A percentile compares a stretch with the other conserved stretches of the same genome.
phyloP scores from a whole-genome alignment of 1,140 invertebrate species.

The Xylocopa sonorina region DNA sequence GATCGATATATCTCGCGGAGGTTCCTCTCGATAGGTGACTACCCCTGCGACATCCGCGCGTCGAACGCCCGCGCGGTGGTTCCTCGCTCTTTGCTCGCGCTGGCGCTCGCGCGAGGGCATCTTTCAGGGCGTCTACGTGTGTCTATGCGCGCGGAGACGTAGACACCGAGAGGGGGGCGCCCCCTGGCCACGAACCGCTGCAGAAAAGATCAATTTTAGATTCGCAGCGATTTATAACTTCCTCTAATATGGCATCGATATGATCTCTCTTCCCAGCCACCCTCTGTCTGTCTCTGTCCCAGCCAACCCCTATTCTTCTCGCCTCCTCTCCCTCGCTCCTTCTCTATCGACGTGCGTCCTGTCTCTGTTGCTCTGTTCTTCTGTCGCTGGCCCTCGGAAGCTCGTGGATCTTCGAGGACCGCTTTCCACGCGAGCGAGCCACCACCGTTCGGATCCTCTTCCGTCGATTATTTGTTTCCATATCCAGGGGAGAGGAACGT shows the following conservation, averaged over 20 bases:
- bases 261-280: slow-evolving; percentile 62
- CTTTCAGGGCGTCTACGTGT: not conserved
- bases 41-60: slow-evolving; percentile 50
- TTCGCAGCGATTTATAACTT: slow-evolving; percentile 82
- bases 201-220: slow-evolving; percentile 83
- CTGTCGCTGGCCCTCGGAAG: slow-evolving; percentile 17
- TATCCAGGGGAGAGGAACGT: slow-evolving; percentile 22
- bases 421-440: slow-evolving; percentile 57
- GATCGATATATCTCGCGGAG: slow-evolving; percentile 77
- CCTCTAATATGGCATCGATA: slow-evolving; percentile 82
- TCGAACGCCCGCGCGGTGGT: slow-evolving; percentile 29
- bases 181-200: slow-evolving; percentile 57
- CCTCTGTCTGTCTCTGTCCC: slow-evolving; percentile 39
- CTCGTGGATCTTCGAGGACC: slow-evolving; percentile 55
- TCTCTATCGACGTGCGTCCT: not conserved
- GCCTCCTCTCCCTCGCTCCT: too few relatives aligned
- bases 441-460: slow-evolving; percentile 41
- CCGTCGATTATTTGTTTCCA: slow-evolving; percentile 50
- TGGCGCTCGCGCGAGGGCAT: slow-evolving; percentile 30
- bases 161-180: slow-evolving; percentile 37
- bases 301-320: too few relatives aligned
- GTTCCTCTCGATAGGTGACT: slow-evolving; percentile 68
- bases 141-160: slow-evolving; percentile 11
- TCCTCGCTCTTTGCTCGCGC: slow-evolving; percentile 31
- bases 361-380: not conserved